phyloP scores from a whole-genome alignment of 2,113 vertebrate species.

The Hepsetus odoe region DNA sequence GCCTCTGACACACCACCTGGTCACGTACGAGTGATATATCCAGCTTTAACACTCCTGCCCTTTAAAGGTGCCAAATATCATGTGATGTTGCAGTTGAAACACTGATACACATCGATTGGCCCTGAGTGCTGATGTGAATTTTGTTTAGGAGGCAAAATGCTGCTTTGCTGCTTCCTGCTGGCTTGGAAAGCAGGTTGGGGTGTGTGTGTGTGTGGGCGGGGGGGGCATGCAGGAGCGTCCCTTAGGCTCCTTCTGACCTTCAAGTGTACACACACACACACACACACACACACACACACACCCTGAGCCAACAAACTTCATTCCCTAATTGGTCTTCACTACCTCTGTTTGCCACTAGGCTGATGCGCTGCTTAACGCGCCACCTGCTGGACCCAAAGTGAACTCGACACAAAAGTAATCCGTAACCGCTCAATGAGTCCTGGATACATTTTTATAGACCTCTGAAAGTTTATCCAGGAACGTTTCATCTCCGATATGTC shows the following conservation, averaged over 20 bases:
- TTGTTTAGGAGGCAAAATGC: too few species aligned
- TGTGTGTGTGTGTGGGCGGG: constrained; percentile 4
- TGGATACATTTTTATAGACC: too few species aligned
- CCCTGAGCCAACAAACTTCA: constrained; percentile 24
- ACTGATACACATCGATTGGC: background rate
- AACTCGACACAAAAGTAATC: background rate
- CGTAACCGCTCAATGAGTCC: background rate
- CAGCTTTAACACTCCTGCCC: constrained; percentile 1
- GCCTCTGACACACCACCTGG: constrained; percentile 36
- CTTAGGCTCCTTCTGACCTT: constrained; percentile 62
- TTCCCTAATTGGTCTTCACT: background rate
- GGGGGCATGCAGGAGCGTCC: constrained; percentile 27
- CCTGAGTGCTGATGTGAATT: too few species aligned
- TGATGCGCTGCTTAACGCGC: background rate
- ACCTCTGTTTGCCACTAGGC: background rate
- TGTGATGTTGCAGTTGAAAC: constrained; percentile 7
- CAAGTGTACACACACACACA: constrained; percentile 17
- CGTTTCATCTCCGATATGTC: too few species aligned
- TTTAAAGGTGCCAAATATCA: constrained; percentile 19
- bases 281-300: too few species aligned
- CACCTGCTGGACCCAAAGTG: constrained; percentile 13
- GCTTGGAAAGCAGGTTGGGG: too few species aligned
- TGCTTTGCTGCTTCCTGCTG: constrained; percentile 15
- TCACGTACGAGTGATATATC: constrained; percentile 2
- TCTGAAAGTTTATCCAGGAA: too few species aligned